Percentiles rank a stretch among this genome's conserved stretches.
phyloP scores from a whole-genome alignment of 2,113 vertebrate species.

The Balaeniceps rex region DNA sequence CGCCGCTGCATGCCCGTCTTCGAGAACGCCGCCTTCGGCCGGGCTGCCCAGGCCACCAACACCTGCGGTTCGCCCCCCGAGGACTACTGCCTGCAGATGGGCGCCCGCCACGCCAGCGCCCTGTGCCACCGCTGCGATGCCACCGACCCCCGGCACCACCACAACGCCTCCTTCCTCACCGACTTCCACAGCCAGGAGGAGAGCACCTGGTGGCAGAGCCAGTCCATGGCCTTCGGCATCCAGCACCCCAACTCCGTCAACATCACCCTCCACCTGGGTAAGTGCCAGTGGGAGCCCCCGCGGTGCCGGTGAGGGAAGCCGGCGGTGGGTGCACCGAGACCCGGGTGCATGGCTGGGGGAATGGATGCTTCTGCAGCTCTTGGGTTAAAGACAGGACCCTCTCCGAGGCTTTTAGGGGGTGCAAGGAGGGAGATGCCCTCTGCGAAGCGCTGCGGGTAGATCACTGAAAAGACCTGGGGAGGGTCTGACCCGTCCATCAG shows the following conservation, averaged over 20 bases:
- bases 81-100: constrained; percentile 90
- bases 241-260: constrained; percentile 90
- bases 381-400: neutral
- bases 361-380: neutral
- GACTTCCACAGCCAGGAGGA: constrained; percentile 92
- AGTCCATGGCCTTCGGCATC: constrained; percentile 89
- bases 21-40: constrained; percentile 88
- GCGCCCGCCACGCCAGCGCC: constrained; percentile 62
- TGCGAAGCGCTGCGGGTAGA: rapidly evolving
- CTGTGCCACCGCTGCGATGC: constrained; percentile 85
- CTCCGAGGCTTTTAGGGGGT: neutral
- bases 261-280: constrained; percentile 88
- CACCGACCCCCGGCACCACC: constrained; percentile 68
- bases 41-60: constrained; percentile 73
- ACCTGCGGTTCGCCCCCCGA: constrained; percentile 85
- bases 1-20: constrained; percentile 88
- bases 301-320: rapidly evolving
- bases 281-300: neutral
- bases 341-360: rapidly evolving
- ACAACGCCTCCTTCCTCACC: constrained; percentile 84
- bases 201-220: constrained; percentile 97
- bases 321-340: rapidly evolving
- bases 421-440: neutral
- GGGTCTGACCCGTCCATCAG: neutral
- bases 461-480: neutral